phyloP scores from a whole-genome alignment of 2,113 vertebrate species.

The Nycticorax nycticorax region DNA sequence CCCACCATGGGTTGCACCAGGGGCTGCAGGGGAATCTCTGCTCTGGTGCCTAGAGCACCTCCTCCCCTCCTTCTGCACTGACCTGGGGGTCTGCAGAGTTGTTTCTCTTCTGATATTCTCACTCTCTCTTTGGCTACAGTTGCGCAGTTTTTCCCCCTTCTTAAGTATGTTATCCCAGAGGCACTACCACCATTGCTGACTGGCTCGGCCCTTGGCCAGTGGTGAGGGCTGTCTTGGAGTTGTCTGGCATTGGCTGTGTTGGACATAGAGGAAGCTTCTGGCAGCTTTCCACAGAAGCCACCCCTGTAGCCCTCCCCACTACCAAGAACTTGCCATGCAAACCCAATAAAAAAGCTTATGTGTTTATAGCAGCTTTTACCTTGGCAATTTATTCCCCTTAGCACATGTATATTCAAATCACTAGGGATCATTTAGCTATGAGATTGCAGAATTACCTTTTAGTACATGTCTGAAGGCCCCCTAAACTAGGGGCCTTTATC shows the following conservation, averaged over 20 bases:
- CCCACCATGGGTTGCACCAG: too few relatives aligned
- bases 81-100: not conserved
- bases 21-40: not conserved
- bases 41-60: not conserved
- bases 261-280: not conserved
- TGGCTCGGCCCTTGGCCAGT: not conserved
- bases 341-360: not conserved
- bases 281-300: not conserved
- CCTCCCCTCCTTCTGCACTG: not conserved
- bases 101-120: not conserved
- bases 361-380: not conserved
- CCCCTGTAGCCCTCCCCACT: not conserved
- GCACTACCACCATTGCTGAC: accelerated
- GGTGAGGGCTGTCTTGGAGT: accelerated
- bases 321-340: not conserved
- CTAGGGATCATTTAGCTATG: not conserved
- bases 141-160: not conserved
- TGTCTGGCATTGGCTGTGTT: not conserved
- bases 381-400: not conserved
- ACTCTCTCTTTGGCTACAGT: not conserved
- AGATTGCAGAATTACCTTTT: not conserved
- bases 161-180: not conserved
- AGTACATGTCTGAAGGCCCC: not conserved
- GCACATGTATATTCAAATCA: not conserved
- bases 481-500: not conserved